Conservation (phyloP, 2,113 vertebrate genomes). For the Sciurus niger region DNA sequence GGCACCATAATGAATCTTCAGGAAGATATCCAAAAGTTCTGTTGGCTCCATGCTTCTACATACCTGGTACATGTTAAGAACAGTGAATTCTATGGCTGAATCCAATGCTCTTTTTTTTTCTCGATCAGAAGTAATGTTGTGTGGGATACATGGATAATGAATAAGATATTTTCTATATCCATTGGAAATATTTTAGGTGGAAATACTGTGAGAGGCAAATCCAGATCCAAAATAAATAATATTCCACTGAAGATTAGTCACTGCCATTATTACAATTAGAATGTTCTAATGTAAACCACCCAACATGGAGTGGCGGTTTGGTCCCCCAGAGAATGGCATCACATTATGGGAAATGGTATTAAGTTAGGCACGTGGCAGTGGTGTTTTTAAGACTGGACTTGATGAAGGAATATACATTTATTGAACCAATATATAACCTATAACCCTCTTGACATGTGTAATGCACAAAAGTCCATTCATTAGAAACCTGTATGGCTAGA, state of each 20-base stretch:
- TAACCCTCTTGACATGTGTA: not conserved
- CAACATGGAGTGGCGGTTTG: not conserved
- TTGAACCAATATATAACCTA: not conserved
- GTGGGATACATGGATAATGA: not conserved
- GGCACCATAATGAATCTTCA: not conserved
- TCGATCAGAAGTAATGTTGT: not conserved
- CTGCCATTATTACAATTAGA: not conserved
- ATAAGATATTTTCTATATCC: not conserved
- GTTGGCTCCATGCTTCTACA: not conserved
- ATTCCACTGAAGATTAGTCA: not conserved
- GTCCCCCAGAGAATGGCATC: too few relatives aligned
- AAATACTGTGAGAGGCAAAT: not conserved
- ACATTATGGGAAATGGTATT: not conserved
- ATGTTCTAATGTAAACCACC: not conserved
- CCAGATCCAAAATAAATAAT: not conserved
- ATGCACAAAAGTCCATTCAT: not conserved
- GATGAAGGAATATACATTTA: not conserved
- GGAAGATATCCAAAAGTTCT: not conserved
- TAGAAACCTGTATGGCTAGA: not conserved
- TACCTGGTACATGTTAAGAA: not conserved
- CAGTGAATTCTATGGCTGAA: not conserved
- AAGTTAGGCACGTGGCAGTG: not conserved
- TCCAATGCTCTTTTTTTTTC: not conserved
- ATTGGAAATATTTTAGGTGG: not conserved
- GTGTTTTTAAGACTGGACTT: not conserved